Conservation (phyloP, 1,140 invertebrate genomes). For the Drosophila nikananu region DNA sequence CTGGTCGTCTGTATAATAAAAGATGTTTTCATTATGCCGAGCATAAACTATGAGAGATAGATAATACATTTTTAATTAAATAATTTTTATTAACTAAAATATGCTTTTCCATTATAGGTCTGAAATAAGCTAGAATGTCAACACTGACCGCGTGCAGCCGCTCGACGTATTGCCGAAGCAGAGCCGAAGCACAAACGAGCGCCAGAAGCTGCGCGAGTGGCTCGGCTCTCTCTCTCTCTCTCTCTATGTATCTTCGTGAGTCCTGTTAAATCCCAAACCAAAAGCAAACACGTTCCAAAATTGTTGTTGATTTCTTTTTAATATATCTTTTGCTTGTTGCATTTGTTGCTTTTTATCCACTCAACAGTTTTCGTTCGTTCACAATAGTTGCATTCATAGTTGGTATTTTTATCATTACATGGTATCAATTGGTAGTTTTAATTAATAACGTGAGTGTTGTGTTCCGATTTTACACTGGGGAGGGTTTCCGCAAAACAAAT, state of each 20-base stretch:
- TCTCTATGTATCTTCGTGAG: too few relatives aligned
- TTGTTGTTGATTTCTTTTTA: conserved; percentile 44
- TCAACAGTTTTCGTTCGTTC: conserved; percentile 68
- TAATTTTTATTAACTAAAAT: too few relatives aligned
- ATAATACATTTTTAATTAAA: neutral
- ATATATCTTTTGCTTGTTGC: conserved; percentile 49
- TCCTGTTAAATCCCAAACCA: conserved; percentile 1
- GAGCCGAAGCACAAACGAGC: conserved; percentile 1
- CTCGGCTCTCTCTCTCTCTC: neutral
- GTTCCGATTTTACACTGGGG: conserved; percentile 69
- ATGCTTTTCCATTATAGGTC: neutral
- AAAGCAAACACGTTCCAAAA: conserved; percentile 48
- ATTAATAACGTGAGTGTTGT: conserved; percentile 44
- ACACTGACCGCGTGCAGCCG: neutral
- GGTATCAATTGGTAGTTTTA: conserved; percentile 62
- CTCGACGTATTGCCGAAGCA: neutral
- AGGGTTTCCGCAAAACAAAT: conserved; percentile 36
- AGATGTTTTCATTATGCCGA: neutral
- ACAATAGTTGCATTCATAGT: conserved; percentile 60
- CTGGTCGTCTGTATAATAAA: neutral
- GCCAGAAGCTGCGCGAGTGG: conserved; percentile 14
- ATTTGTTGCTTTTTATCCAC: conserved; percentile 62
- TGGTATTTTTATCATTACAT: conserved; percentile 36
- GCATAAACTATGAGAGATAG: too few relatives aligned
- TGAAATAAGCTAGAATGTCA: neutral